Evolutionary conservation across 2,888 invertebrate species (phyloP).

Genomic region (Drosophila testacea): DNA sequence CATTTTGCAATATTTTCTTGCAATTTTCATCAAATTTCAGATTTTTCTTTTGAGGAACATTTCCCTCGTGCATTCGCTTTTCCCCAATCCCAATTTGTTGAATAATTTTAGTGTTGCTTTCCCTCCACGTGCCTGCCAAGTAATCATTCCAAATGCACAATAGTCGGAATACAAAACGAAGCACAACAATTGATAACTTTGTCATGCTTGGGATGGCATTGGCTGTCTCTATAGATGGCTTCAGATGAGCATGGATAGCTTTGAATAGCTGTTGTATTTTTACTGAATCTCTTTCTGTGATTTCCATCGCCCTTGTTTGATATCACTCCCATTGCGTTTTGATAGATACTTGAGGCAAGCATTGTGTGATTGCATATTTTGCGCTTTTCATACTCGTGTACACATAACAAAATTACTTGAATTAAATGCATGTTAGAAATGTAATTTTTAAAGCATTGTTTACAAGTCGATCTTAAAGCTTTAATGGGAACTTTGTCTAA

Average conservation of each 20-base stretch:
- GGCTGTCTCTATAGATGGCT: conserved; percentile 5
- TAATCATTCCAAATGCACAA: conserved; percentile 73
- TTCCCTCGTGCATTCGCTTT: conserved; percentile 37
- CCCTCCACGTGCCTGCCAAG: conserved; percentile 29
- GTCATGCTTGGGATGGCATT: conserved; percentile 37
- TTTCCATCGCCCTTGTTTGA: conserved; percentile 31
- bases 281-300: conserved; percentile 2
- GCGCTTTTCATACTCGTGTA: conserved; percentile 9
- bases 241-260: background rate
- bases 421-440: background rate
- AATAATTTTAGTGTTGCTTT: conserved; percentile 59
- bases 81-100: conserved; percentile 38
- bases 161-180: conserved; percentile 37
- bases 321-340: conserved; percentile 21
- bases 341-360: conserved; percentile 36
- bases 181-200: conserved; percentile 58
- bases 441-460: background rate
- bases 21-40: conserved; percentile 46
- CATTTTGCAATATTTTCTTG: conserved; percentile 41
- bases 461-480: background rate
- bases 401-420: background rate
- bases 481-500: too few relatives aligned
- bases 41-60: conserved; percentile 21
- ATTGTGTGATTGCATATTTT: conserved; percentile 20
- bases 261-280: background rate